Percentiles rank a stretch among this genome's conserved stretches.
Conservation (phyloP, 1,140 invertebrate species). For the Ostrea edulis region DNA sequence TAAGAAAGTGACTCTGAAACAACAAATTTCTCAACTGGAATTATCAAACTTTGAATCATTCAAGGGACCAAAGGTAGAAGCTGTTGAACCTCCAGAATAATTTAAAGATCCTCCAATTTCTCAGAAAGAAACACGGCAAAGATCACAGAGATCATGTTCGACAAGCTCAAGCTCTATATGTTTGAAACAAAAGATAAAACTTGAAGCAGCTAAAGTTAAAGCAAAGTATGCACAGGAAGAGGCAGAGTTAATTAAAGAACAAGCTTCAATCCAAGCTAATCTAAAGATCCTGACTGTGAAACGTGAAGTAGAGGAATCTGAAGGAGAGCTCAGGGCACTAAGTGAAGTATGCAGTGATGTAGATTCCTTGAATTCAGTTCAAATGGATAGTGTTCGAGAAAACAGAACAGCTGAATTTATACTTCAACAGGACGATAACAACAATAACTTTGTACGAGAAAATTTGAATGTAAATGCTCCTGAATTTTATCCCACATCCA, state of each 20-base stretch:
- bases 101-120: too few species aligned
- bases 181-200: neutral
- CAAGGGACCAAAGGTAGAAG: too few species aligned
- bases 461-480: neutral
- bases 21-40: too few species aligned
- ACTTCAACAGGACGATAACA: neutral
- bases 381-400: neutral
- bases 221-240: too few species aligned
- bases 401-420: neutral
- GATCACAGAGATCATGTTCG: too few species aligned
- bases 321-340: constrained; percentile 23
- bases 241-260: too few species aligned
- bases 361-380: neutral
- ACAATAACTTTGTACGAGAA: neutral
- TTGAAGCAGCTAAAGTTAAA: too few species aligned
- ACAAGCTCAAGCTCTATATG: too few species aligned
- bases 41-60: too few species aligned
- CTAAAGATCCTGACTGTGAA: neutral
- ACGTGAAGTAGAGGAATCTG: constrained; percentile 22
- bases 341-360: neutral
- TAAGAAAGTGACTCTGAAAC: too few species aligned
- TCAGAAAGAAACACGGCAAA: too few species aligned
- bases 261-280: neutral
- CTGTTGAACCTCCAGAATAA: too few species aligned
- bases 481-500: neutral